Percentiles rank a stretch among this genome's conserved stretches.
phyloP scores from a whole-genome alignment of 2,113 vertebrate genomes.

The Rana temporaria region DNA sequence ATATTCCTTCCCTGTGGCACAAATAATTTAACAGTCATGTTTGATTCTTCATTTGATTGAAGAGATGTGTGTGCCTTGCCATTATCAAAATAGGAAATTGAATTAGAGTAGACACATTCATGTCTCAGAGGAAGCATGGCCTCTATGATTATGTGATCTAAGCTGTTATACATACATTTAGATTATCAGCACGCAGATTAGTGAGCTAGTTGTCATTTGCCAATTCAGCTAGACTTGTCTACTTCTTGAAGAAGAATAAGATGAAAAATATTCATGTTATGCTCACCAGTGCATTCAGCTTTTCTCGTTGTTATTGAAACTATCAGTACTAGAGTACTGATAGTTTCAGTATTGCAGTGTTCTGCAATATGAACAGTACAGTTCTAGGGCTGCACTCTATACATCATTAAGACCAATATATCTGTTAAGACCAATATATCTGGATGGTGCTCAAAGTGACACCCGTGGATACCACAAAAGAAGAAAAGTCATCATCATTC shows the following conservation, averaged over 20 bases:
- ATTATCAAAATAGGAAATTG: not conserved
- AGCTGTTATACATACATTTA: not conserved
- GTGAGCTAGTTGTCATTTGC: conserved; percentile 7
- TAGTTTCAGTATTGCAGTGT: no score
- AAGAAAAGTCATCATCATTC: no score
- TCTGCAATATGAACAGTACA: no score
- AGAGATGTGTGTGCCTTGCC: conserved; percentile 25
- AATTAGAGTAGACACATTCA: conserved; percentile 8
- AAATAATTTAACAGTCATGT: conserved; percentile 31
- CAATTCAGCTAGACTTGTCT: not conserved
- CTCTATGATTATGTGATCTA: not conserved
- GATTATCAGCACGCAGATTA: conserved; percentile 6
- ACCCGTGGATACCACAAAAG: no score
- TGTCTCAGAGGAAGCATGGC: conserved; percentile 1
- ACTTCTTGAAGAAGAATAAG: not conserved
- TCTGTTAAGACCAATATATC: no score
- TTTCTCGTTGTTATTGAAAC: not conserved
- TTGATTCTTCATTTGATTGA: conserved; percentile 23
- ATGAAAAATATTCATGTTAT: not conserved
- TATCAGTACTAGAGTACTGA: no score
- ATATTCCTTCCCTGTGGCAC: conserved; percentile 24
- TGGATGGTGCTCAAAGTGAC: no score
- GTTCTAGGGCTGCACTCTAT: no score
- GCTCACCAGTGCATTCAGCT: not conserved
- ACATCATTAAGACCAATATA: no score